phyloP scores from a whole-genome alignment of 1,140 invertebrate genomes.

The Xylocopa sonorina region DNA sequence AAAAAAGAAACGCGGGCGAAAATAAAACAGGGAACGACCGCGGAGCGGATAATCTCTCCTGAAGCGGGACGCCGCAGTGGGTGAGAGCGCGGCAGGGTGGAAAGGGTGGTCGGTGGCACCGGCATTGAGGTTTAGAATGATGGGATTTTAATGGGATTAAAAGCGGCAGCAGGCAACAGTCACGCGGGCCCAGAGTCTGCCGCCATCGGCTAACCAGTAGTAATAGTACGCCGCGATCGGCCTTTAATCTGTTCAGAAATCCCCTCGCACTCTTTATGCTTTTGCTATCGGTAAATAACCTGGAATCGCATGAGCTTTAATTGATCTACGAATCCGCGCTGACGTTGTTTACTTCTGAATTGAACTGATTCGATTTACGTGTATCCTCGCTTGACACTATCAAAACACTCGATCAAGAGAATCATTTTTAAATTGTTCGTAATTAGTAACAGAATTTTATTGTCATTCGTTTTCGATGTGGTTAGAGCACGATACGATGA shows the following conservation, averaged over 20 bases:
- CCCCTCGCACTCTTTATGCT: constrained; percentile 36
- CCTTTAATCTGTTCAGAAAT: constrained; percentile 54
- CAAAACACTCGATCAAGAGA: too few species aligned
- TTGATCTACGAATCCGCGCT: constrained; percentile 39
- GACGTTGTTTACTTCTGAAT: not conserved
- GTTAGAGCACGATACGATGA: too few species aligned
- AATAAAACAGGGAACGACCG: constrained; percentile 34
- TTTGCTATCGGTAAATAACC: constrained; percentile 37
- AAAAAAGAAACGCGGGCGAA: not conserved
- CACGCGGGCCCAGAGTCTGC: not conserved
- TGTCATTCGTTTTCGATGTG: too few species aligned
- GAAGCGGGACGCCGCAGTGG: not conserved
- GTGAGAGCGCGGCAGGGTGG: not conserved
- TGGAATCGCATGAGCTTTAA: constrained; percentile 1
- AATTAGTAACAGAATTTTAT: too few species aligned
- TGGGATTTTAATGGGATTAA: constrained; percentile 56
- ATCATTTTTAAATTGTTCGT: too few species aligned
- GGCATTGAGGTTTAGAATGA: constrained; percentile 50
- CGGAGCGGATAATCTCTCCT: constrained; percentile 42
- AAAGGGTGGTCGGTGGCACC: not conserved
- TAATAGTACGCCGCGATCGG: constrained; percentile 30
- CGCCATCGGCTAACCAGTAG: constrained; percentile 34
- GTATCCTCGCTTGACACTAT: too few species aligned
- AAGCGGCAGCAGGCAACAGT: constrained; percentile 45
- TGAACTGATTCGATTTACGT: not conserved